These are phyloP conservation scores for Nematolebias whitei DNA, from an alignment of 2,113 vertebrate genomes.

Conservation along the genomic window DNA sequence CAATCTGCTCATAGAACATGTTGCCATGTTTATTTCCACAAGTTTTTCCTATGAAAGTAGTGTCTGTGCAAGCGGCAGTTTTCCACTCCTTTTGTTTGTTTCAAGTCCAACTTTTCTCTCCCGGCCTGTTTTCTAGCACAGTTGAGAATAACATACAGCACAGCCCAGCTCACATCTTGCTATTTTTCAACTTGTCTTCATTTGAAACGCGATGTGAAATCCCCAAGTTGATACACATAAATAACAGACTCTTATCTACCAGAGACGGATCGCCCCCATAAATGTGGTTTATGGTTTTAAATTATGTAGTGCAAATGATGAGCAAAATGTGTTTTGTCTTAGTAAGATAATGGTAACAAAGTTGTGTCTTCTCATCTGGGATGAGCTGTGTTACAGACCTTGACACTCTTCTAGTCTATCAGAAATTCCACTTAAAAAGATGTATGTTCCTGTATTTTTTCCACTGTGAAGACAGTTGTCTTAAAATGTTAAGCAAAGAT, in stretches of 20 bases:
- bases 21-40: not conserved
- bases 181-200: slow-evolving; percentile 45
- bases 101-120: slow-evolving; percentile 9
- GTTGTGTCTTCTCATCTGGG: slow-evolving; percentile 41
- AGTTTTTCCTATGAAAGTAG: not conserved
- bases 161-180: slow-evolving; percentile 6
- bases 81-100: not conserved
- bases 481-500: not conserved
- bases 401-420: slow-evolving; percentile 19
- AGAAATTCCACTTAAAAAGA: slow-evolving; percentile 11
- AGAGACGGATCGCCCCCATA: slow-evolving; percentile 66
- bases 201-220: slow-evolving; percentile 50
- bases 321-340: slow-evolving; percentile 74
- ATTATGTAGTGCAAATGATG: slow-evolving; percentile 74
- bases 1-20: slow-evolving; percentile 16
- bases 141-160: slow-evolving; percentile 1
- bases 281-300: slow-evolving; percentile 73
- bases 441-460: not conserved
- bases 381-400: slow-evolving; percentile 19
- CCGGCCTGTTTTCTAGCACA: slow-evolving; percentile 4
- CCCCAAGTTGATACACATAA: slow-evolving; percentile 60
- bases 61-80: not conserved
- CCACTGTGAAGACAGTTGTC: not conserved
- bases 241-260: slow-evolving; percentile 61
- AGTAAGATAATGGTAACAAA: slow-evolving; percentile 49